These are phyloP conservation scores for Panthera uncia DNA, from an alignment of 2,113 vertebrate species.

Conservation along the genomic window DNA sequence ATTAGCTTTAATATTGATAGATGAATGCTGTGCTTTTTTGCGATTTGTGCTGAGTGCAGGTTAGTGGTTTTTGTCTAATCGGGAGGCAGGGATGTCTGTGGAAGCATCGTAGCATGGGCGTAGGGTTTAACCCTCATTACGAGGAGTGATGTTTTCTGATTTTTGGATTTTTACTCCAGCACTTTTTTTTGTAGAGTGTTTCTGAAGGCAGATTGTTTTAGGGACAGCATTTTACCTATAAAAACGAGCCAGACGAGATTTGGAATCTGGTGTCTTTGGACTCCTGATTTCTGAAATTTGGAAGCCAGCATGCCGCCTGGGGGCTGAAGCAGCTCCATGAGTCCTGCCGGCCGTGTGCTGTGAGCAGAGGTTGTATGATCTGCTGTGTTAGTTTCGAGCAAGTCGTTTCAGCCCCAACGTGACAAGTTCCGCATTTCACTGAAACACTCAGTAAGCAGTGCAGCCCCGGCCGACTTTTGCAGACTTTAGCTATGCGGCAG, in stretches of 20 bases:
- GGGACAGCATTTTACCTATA: neutral
- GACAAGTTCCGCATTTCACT: neutral
- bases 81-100: neutral
- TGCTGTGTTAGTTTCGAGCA: neutral
- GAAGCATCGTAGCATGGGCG: fast-evolving
- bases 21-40: neutral
- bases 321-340: neutral
- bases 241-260: neutral
- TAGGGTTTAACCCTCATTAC: neutral
- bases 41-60: neutral
- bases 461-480: neutral
- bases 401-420: neutral
- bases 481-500: neutral
- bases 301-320: neutral
- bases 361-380: neutral
- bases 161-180: neutral
- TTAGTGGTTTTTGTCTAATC: neutral
- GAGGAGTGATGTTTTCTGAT: neutral
- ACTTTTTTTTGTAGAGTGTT: neutral
- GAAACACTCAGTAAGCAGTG: neutral
- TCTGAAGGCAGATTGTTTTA: neutral
- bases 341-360: neutral
- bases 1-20: conserved; percentile 9
- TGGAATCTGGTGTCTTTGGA: neutral
- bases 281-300: neutral